Conservation (phyloP, 2,113 vertebrate species). For the Microcebus tavaratra region DNA sequence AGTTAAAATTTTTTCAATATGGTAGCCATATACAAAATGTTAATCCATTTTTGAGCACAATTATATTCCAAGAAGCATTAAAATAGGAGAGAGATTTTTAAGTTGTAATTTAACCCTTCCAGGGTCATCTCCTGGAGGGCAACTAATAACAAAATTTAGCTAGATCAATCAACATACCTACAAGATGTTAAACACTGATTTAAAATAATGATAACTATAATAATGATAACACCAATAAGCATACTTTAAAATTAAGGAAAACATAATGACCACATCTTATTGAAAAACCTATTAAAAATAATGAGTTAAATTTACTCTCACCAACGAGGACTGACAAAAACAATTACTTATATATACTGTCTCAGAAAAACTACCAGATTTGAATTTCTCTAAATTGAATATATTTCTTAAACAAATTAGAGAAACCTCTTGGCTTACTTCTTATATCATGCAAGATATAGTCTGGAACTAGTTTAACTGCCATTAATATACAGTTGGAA, state of each 20-base stretch:
- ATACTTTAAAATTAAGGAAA: constrained; percentile 18
- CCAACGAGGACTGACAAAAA: background rate
- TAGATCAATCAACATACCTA: background rate
- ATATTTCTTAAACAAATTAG: background rate
- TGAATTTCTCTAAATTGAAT: background rate
- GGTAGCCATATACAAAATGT: background rate
- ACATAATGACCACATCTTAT: background rate
- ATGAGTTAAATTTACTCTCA: background rate
- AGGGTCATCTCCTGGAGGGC: background rate
- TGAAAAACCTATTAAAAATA: background rate
- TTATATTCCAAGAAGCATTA: background rate
- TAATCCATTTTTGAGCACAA: background rate
- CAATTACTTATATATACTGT: background rate
- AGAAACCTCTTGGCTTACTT: background rate
- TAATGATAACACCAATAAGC: background rate
- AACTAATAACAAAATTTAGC: constrained; percentile 11
- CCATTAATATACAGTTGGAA: background rate
- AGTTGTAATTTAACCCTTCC: background rate
- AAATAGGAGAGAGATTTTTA: background rate
- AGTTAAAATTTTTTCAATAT: background rate
- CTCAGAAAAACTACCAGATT: constrained; percentile 1
- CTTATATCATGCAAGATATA: background rate
- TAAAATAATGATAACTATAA: background rate
- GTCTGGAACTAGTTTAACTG: background rate
- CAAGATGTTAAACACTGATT: background rate